phyloP scores from a whole-genome alignment of 1,140 invertebrate species.

The Wiebesia pumilae region DNA sequence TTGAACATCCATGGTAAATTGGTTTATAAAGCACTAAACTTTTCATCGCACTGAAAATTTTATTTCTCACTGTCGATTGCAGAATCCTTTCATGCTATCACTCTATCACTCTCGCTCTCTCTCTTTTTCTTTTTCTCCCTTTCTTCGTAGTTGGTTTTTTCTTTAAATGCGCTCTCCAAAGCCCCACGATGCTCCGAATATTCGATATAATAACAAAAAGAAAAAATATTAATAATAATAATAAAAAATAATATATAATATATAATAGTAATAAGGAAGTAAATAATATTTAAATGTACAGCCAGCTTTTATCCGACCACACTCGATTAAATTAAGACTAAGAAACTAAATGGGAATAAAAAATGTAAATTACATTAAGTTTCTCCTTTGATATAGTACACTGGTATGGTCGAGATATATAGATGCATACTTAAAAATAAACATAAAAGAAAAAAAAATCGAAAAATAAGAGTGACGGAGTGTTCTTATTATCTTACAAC shows the following conservation, averaged over 20 bases:
- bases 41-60: slow-evolving; percentile 51
- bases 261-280: slow-evolving; percentile 22
- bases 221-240: slow-evolving; percentile 54
- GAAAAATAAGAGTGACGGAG: slow-evolving; percentile 29
- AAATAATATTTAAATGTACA: slow-evolving; percentile 46
- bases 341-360: slow-evolving; percentile 41
- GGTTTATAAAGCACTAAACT: slow-evolving; percentile 39
- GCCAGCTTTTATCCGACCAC: slow-evolving; percentile 23
- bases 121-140: not conserved
- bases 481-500: slow-evolving; percentile 16
- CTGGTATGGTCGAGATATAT: slow-evolving; percentile 66
- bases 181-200: not conserved
- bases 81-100: slow-evolving; percentile 21
- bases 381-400: slow-evolving; percentile 69
- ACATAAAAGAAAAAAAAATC: slow-evolving; percentile 37
- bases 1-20: slow-evolving; percentile 48
- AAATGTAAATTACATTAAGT: slow-evolving; percentile 68
- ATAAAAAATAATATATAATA: slow-evolving; percentile 45
- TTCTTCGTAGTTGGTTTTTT: not conserved
- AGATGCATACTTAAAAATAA: slow-evolving; percentile 32
- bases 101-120: slow-evolving; percentile 22
- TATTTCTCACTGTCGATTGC: slow-evolving; percentile 46
- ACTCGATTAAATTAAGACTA: slow-evolving; percentile 46
- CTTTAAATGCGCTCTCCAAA: slow-evolving; percentile 49
- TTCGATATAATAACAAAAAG: slow-evolving; percentile 41